A percentile compares a stretch with the other conserved stretches of the same genome.
These are phyloP conservation scores for Ostrea denselamellosa DNA, from an alignment of 1,140 invertebrate species.

Conservation along the genomic window DNA sequence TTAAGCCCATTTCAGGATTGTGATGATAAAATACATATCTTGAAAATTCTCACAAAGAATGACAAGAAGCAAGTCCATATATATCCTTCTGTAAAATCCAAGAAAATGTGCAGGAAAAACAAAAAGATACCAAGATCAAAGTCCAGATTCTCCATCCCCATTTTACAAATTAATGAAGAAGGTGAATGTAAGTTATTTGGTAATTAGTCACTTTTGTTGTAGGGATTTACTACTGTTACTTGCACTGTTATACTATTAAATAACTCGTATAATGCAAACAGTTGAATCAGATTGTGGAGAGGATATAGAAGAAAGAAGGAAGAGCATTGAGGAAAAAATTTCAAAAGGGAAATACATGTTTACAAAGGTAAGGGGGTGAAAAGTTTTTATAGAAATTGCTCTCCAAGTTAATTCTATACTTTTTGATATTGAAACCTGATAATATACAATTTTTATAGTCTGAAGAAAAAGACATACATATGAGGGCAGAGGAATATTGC, in stretches of 20 bases:
- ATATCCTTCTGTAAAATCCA: neutral
- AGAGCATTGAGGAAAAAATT: constrained; percentile 39
- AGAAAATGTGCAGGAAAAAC: constrained; percentile 7
- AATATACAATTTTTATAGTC: constrained; percentile 53
- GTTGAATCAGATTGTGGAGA: constrained; percentile 13
- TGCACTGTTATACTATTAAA: neutral
- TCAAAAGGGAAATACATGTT: constrained; percentile 12
- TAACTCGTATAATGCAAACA: neutral
- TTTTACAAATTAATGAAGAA: neutral
- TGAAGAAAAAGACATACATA: constrained; percentile 71
- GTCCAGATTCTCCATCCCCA: neutral
- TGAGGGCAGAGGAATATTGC: constrained; percentile 66
- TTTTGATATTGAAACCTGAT: neutral
- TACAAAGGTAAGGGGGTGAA: too few relatives aligned
- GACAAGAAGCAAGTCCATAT: neutral
- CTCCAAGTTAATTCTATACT: neutral
- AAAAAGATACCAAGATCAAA: neutral
- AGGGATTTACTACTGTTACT: neutral
- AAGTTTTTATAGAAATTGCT: too few relatives aligned
- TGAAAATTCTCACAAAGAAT: constrained; percentile 9
- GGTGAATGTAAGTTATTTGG: neutral
- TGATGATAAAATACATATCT: neutral
- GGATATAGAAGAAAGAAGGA: constrained; percentile 32
- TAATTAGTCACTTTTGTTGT: neutral
- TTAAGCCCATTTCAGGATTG: neutral